Evolutionary conservation across 2,113 vertebrate genomes (phyloP), one percentile per base, ranked within the genome.

Genomic region (Leptobrachium leishanense): DNA sequence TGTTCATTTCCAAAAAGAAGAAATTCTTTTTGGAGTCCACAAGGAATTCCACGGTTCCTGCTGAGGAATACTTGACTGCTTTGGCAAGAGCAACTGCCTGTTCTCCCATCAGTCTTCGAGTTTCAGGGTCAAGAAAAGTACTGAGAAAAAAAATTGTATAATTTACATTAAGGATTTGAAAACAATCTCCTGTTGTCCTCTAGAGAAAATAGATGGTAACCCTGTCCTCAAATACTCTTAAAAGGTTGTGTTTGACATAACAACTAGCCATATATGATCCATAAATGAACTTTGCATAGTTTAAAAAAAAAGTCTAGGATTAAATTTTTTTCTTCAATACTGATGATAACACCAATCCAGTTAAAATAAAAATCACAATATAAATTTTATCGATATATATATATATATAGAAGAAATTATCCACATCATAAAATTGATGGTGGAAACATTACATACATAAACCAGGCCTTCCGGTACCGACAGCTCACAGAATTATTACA

Each of bases 1-100:
- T 99, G 90, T 99, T 99, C 97, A 99, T 99, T 92, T 99, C 97
- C 79, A 99, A 92, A 86, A 99, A 99, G 88, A 95, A 99, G 85
- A 99, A 99, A 89, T 96, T 97, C 88, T 95, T 99, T 72, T 85
- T 87, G 1, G 97, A 96, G 82, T 99, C 97, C 75, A 99, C 94
- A 82, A 99, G 95, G 85, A 99, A 99, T 92, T 99, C 98, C 69
- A 99, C 97, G 0, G 98, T 99, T 76, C 98, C 98, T 11, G 97
- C 98, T 78, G 98, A 99, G 2, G 95, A 98, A 85, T 99, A 99
- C 79, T 94, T 88, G 1, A 99, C 98, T 0, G 97, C 96, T 90
- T 90, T 95, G 82, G 98, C 97, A 85, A 99, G 92, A 83, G 95
- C 92, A 43, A 99, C 96, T 0, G 98, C 98, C 89, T 99, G 98